Conservation (phyloP, 2,113 vertebrate genomes). For the Engraulis encrasicolus region DNA sequence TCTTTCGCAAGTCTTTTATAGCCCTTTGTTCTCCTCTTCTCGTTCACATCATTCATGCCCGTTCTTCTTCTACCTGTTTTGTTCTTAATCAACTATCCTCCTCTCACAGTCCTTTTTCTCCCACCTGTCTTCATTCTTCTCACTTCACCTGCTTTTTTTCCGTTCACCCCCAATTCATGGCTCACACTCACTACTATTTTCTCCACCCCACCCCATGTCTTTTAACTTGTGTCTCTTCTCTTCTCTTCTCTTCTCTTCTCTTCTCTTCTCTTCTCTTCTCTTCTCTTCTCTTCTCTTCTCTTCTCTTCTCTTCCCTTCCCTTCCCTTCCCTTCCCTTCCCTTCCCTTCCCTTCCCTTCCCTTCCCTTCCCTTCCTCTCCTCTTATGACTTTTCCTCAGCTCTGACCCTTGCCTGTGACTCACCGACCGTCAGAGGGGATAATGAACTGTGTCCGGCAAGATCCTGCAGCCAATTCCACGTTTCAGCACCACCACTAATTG, state of each 20-base stretch:
- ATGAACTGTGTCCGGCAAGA: constrained; percentile 29
- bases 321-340: no score
- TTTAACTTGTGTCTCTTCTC: not conserved
- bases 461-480: constrained; percentile 32
- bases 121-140: not conserved
- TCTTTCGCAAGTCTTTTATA: no score
- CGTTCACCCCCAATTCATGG: no score
- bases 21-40: no score
- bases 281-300: not conserved
- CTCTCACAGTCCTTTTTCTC: not conserved
- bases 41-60: no score
- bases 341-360: not conserved
- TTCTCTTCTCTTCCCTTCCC: no score
- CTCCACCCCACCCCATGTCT: not conserved
- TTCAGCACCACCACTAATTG: constrained; percentile 39
- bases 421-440: constrained; percentile 35
- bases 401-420: constrained; percentile 26
- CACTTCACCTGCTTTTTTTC: not conserved
- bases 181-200: not conserved
- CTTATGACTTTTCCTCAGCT: not conserved
- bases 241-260: not conserved
- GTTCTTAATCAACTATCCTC: no score
- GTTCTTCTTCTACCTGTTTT: no score
- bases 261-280: not conserved
- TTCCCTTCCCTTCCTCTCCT: not conserved